A percentile compares a stretch with the other conserved stretches of the same genome.
phyloP scores from a whole-genome alignment of 2,888 invertebrate genomes.

The Lomographa bimaculata region DNA sequence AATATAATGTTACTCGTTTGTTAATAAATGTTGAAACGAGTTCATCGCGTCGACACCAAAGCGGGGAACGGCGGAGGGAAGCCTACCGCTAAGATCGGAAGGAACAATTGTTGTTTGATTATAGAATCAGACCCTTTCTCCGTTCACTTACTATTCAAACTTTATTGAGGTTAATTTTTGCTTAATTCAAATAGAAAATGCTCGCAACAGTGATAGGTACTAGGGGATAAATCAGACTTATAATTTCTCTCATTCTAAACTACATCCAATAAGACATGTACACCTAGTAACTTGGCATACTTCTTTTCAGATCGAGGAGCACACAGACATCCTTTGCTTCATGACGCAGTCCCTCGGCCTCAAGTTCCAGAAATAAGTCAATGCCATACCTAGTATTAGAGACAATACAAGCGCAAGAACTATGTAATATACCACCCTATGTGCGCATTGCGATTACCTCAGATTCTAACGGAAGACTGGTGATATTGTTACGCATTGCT shows the following conservation, averaged over 20 bases:
- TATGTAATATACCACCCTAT: slow-evolving; percentile 69
- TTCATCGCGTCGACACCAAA: slow-evolving; percentile 97
- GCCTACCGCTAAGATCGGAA: slow-evolving; percentile 95
- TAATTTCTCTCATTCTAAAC: too few species aligned
- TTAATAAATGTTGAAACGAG: too few species aligned
- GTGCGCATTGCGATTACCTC: slow-evolving; percentile 74
- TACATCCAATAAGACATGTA: too few species aligned
- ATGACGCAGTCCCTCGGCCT: slow-evolving; percentile 89
- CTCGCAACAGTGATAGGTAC: too few species aligned
- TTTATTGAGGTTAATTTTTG: too few species aligned
- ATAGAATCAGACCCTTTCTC: too few species aligned
- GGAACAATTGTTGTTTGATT: too few species aligned
- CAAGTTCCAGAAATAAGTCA: slow-evolving; percentile 73
- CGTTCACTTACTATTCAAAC: too few species aligned
- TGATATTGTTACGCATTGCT: slow-evolving; percentile 80
- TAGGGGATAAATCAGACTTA: too few species aligned
- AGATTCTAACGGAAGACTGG: slow-evolving; percentile 54
- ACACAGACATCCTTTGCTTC: slow-evolving; percentile 94
- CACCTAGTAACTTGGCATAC: too few species aligned
- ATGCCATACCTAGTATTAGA: slow-evolving; percentile 45
- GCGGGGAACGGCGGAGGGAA: slow-evolving; percentile 99
- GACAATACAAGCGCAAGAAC: slow-evolving; percentile 54
- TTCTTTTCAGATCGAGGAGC: slow-evolving; percentile 93
- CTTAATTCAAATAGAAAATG: too few species aligned
- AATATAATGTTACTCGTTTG: too few species aligned